Base-by-base conservation (phyloP, 1,140 invertebrate species). In the Arctopsyche grandis region DNA sequence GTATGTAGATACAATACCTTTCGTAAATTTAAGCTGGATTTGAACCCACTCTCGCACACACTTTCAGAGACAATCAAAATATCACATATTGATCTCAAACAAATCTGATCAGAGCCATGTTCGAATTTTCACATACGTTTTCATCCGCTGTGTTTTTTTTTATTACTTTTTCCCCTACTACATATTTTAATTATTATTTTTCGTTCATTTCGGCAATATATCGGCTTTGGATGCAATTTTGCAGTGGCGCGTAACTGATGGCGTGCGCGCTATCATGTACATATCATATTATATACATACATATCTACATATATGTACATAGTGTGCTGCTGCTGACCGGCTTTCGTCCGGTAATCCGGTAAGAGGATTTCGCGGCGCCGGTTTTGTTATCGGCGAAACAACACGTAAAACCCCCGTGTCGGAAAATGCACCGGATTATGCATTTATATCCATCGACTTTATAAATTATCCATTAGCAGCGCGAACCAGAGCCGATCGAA, bases 371-470 rank as follows among this genome's bases (percentile, higher is more conserved):
- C 14, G 44, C 74, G 58, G 56, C 29, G 74, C 63, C 29, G 58
- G 58, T 22, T 63, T 76, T 66, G 71, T 46, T 74, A 74, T 74
- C 71, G 71, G 71, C 58, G 56, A 76, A 63, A 76, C 74, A 76
- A 76, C 74, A 76, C 74, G 74, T 76, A 63, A 76, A 76, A 63
- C 56, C 74, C 48, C 58, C 63, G 63, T 38, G 74, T 44, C 48
- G 74, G 74, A 76, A 76, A 76, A 76, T 76, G 74, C 74, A 76
- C 26, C 22, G 46, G 74, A 76, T 76, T 76, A 76, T 56, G 21
- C 74, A 76, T 76, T 76, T 76, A 76, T 24, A 63, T 56, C 21
- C 56, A 48, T 74, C 71, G 71, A 74, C 71, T 56, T 74, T 76
- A 76, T 76, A 63, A 76, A 76, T 76, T 76, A 76, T 76, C 58